Conservation (phyloP, 2,888 invertebrate species). For the Diarsia rubi region DNA sequence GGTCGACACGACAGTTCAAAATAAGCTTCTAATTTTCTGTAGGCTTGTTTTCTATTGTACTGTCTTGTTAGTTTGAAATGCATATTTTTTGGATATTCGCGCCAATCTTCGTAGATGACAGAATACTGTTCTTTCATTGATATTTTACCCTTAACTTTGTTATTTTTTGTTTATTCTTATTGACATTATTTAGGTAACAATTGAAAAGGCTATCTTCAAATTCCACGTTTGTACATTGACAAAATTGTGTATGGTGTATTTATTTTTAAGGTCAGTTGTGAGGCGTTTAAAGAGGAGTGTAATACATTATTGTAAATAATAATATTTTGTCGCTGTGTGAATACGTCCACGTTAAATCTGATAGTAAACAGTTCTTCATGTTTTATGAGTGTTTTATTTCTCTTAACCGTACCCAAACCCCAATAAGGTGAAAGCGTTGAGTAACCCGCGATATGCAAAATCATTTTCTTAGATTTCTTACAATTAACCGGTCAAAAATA, state of each 20-base stretch:
- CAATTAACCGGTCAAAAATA: too few relatives aligned
- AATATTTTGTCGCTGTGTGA: constrained; percentile 85
- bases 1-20: too few relatives aligned
- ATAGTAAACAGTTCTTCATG: constrained; percentile 89
- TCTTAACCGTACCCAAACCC: neutral
- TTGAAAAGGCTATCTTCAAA: constrained; percentile 17
- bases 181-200: too few relatives aligned
- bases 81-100: neutral
- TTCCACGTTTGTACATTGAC: constrained; percentile 12
- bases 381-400: constrained; percentile 80
- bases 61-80: too few relatives aligned
- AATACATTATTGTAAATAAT: constrained; percentile 82
- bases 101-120: neutral
- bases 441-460: too few relatives aligned
- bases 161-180: too few relatives aligned
- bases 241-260: constrained; percentile 41
- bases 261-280: constrained; percentile 59
- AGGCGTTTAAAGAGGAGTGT: constrained; percentile 69
- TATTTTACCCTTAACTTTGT: too few relatives aligned
- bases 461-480: too few relatives aligned
- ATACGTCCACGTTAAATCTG: constrained; percentile 89
- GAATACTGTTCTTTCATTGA: neutral
- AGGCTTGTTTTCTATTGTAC: too few relatives aligned
- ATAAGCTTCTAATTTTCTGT: too few relatives aligned
- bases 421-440: too few relatives aligned